Evolutionary conservation across 2,888 invertebrate species (phyloP), one percentile per base, ranked within the genome.

Genomic region (Pyrochroa serraticornis): DNA sequence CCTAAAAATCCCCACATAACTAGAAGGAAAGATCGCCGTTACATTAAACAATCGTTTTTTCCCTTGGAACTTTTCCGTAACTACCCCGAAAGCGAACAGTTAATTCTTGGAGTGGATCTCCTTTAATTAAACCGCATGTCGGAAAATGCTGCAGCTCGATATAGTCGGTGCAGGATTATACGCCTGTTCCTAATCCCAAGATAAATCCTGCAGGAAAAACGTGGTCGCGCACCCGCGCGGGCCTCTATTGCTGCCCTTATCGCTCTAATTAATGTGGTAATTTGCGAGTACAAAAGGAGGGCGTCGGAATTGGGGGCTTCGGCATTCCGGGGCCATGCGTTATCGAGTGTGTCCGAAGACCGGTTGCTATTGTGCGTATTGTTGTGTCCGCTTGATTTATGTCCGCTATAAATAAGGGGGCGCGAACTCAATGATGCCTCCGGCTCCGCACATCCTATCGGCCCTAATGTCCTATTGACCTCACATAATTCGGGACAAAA

Each of bases 331-430:
- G 50, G 46, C 53, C 43, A 56, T 59, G 65, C 67, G 69, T 71
- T 72, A 72, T 71, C 69, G 70, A 71, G 68, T 68, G 70, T 66
- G 71, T 69, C 67, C 67, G 66, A 64, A 63, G 62, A 68, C 64
- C 65, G 63, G 62, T 51, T 59, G 63, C 68, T 59, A 70, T 69
- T 72, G 71, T 72, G 71, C 72, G 73, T 73, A 74, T 73, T 72
- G 71, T 71, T 71, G 71, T 68, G 68, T 66, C 65, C 67, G 47
- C 46, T 64, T 73, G 72, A 73, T 74, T 73, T 73, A 74, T 68
- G 61, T 62, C 39, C 57, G 49, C 66, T 65, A 70, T 72, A 72
- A 73, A 73, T 72, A 69, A 68, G 67, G 71, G 71, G 67, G 70
- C 70, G 71, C 70, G 69, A 71, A 69, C 68, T 66, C 73, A 67